Evolutionary conservation across 2,113 vertebrate genomes (phyloP), one percentile per base, ranked within the genome.

Genomic region (Aldabrachelys gigantea): DNA sequence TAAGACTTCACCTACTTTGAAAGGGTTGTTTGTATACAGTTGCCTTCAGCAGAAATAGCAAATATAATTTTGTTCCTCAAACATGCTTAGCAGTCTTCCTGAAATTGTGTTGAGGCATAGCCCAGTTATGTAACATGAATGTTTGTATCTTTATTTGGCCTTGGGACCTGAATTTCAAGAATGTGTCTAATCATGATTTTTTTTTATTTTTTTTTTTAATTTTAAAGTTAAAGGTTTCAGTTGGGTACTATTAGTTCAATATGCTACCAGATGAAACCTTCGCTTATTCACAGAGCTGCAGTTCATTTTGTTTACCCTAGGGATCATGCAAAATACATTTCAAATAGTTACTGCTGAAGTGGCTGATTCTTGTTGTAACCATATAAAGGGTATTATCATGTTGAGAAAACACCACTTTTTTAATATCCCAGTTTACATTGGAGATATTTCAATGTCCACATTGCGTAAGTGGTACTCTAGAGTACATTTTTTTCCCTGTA

Each of bases 301-400:
- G 96, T 97, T 97, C 97, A 86, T 97, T 97, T 95, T 97, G 96
- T 97, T 98, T 97, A 97, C 98, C 97, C 98, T 97, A 90, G 85
- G 96, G 97, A 98, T 97, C 12, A 93, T 96, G 98, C 97, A 97
- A 97, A 97, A 96, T 94, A 96, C 97, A 95, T 98, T 98, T 97
- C 97, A 98, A 97, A 97, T 98, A 98, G 98, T 98, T 89, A 95
- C 98, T 96, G 97, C 97, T 96, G 95, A 84, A 89, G 97, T 96
- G 97, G 96, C 97, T 97, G 97, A 96, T 97, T 95, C 92, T 96
- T 96, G 81, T 96, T 97, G 94, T 98, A 98, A 98, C 97, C 98
- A 97, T 95, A 95, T 96, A 98, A 98, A 98, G 98, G 98, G 98
- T 98, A 98, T 98, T 98, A 98, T 93, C 96, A 96, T 92, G 91